Evolutionary conservation across 1,140 invertebrate genomes (phyloP).

Genomic region (Thalassaphorura encarpata): DNA sequence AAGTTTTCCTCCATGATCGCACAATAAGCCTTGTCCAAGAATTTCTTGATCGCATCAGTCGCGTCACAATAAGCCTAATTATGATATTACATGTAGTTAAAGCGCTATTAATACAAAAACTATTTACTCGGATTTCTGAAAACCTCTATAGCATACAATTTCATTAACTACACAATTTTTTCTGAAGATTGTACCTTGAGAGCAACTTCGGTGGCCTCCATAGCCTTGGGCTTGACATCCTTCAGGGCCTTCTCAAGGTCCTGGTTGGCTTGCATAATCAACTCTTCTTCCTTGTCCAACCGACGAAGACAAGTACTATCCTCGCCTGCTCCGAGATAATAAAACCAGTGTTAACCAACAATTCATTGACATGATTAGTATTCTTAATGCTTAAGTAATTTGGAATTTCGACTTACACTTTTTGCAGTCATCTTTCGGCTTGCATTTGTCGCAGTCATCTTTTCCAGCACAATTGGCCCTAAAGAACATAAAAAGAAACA

Average conservation of each 20-base stretch:
- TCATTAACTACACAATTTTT: neutral
- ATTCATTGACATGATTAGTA: neutral
- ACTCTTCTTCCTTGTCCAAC: constrained; percentile 30
- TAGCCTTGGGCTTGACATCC: constrained; percentile 27
- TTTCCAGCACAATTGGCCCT: constrained; percentile 14
- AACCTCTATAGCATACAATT: neutral
- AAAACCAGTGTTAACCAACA: neutral
- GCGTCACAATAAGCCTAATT: constrained; percentile 30
- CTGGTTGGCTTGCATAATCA: constrained; percentile 28
- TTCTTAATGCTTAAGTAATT: neutral
- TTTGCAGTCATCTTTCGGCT: too few species aligned
- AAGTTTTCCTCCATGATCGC: constrained; percentile 28
- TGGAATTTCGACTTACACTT: neutral
- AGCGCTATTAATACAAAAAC: neutral
- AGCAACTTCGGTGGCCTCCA: constrained; percentile 23
- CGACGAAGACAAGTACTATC: constrained; percentile 18
- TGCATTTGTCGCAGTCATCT: constrained; percentile 16
- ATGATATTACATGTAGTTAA: too few species aligned
- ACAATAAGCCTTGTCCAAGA: constrained; percentile 32
- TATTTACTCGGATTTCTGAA: neutral
- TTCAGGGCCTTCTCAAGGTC: constrained; percentile 29
- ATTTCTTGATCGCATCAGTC: constrained; percentile 22
- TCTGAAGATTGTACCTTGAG: constrained; percentile 13
- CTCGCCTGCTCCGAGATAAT: neutral
- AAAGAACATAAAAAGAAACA: neutral